These are phyloP conservation scores for Rhinoraja longicauda DNA, from an alignment of 2,797 vertebrate genomes.

Conservation along the genomic window DNA sequence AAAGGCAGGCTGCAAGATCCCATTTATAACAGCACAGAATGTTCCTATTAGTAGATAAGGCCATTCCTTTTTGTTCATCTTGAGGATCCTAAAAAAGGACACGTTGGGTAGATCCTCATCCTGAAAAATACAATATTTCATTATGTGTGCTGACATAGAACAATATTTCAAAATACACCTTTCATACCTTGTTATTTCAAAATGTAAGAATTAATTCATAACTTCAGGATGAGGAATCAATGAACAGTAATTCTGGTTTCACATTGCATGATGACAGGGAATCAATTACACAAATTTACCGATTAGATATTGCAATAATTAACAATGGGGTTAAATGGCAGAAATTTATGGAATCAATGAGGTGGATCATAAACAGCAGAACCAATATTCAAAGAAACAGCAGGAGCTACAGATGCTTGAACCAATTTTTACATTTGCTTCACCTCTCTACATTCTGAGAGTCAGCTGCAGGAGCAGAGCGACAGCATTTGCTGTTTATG, in stretches of 20 bases:
- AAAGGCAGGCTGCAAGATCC: slow-evolving; percentile 78
- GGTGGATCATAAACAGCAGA: neutral
- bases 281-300: neutral
- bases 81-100: slow-evolving; percentile 75
- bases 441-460: too few species aligned
- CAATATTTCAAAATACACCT: neutral
- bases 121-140: slow-evolving; percentile 52
- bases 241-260: neutral
- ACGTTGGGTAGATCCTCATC: slow-evolving; percentile 61
- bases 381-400: neutral
- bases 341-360: neutral
- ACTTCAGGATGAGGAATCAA: neutral
- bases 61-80: slow-evolving; percentile 76
- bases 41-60: slow-evolving; percentile 75
- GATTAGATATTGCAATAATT: neutral
- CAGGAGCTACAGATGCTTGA: too few species aligned
- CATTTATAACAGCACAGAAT: slow-evolving; percentile 72
- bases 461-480: too few species aligned
- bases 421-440: too few species aligned
- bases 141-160: neutral
- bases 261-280: neutral
- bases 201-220: neutral
- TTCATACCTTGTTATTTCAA: slow-evolving; percentile 7
- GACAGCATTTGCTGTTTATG: too few species aligned
- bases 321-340: neutral